These are phyloP conservation scores for Tapirus indicus DNA, from an alignment of 2,797 vertebrate species.

Conservation along the genomic window DNA sequence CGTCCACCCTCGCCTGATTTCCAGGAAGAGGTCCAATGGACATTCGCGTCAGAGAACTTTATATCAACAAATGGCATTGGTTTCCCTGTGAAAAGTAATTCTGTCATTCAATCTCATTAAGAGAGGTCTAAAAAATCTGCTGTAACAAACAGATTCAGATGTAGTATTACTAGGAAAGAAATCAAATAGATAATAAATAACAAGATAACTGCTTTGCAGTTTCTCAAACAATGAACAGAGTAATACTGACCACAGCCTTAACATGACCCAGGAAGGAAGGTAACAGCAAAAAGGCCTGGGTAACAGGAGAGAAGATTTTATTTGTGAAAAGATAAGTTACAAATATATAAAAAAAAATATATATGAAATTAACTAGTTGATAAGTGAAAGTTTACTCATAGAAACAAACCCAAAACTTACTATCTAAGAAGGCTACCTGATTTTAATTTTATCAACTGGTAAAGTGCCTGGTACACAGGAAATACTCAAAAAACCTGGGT, in stretches of 20 bases:
- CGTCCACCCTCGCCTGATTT: neutral
- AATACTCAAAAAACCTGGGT: conserved; percentile 4
- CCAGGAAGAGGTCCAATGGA: neutral
- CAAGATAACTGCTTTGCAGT: neutral
- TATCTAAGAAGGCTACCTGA: neutral
- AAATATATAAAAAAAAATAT: neutral
- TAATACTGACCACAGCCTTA: neutral
- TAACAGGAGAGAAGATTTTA: neutral
- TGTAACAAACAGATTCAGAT: neutral
- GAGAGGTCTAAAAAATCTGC: neutral
- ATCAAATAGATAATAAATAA: conserved; percentile 11
- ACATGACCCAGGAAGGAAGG: conserved; percentile 24
- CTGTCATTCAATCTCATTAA: neutral
- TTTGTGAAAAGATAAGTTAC: conserved; percentile 44
- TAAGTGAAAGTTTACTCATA: neutral
- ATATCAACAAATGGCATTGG: neutral
- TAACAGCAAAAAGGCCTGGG: neutral
- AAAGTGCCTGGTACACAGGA: neutral
- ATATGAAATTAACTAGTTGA: neutral
- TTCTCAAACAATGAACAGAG: conserved; percentile 31
- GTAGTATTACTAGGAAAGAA: neutral
- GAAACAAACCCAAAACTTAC: too few relatives aligned
- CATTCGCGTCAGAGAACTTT: neutral
- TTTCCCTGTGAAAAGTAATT: conserved; percentile 32
- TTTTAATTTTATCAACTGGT: neutral